These are phyloP conservation scores for Protonemura montana DNA, from an alignment of 2,888 invertebrate genomes.

Conservation along the genomic window DNA sequence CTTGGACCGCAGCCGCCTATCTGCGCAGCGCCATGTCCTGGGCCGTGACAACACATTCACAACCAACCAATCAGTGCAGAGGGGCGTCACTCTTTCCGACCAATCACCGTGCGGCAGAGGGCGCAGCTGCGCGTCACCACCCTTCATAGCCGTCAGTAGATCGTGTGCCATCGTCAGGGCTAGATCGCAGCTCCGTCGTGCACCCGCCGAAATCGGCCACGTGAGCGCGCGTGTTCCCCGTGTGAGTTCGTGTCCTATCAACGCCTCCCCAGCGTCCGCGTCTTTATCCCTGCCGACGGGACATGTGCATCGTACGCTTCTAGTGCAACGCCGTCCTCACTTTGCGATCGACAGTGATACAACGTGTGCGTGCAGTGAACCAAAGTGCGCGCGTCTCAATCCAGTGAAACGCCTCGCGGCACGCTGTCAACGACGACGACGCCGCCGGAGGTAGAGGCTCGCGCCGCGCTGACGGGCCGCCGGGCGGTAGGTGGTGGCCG, in stretches of 20 bases:
- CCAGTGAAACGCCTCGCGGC: not conserved
- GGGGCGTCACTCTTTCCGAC: not conserved
- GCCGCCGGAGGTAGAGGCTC: not conserved
- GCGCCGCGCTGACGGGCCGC: not conserved
- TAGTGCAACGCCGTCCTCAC: too few relatives aligned
- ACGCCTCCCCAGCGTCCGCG: too few relatives aligned
- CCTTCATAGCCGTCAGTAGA: not conserved
- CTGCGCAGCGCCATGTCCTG: too few relatives aligned
- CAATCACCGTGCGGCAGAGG: not conserved
- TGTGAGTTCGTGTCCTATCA: not conserved
- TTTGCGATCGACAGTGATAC: too few relatives aligned
- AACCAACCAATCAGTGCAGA: not conserved
- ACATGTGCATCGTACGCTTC: not conserved
- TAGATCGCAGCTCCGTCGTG: not conserved
- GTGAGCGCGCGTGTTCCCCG: not conserved
- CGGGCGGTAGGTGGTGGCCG: not conserved
- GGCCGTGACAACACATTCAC: not conserved
- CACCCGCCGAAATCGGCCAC: not conserved
- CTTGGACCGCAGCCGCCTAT: too few relatives aligned
- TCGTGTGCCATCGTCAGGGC: not conserved
- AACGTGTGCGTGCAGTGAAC: too few relatives aligned
- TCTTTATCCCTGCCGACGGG: not conserved
- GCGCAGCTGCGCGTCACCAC: not conserved
- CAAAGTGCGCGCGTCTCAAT: too few relatives aligned
- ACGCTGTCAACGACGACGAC: not conserved